phyloP scores from a whole-genome alignment of 2,113 vertebrate species.

The Rhipidura dahli region DNA sequence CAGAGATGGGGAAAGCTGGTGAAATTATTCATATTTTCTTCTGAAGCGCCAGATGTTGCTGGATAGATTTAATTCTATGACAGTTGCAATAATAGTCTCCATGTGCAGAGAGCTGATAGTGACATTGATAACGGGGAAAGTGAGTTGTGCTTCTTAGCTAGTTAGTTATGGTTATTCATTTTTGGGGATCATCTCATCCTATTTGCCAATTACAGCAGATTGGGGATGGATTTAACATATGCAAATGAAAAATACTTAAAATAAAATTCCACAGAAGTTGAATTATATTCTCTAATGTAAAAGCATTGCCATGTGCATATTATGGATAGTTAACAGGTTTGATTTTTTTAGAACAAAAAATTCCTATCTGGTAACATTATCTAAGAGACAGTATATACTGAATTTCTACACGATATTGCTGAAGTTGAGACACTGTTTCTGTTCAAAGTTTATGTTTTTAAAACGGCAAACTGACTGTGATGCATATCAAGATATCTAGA shows the following conservation, averaged over 20 bases:
- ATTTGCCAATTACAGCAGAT: background rate
- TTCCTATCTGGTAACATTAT: background rate
- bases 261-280: background rate
- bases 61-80: slow-evolving; percentile 83
- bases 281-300: background rate
- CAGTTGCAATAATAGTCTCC: slow-evolving; percentile 78
- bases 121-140: slow-evolving; percentile 63
- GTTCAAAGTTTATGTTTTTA: background rate
- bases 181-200: background rate
- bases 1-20: slow-evolving; percentile 74
- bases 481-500: background rate
- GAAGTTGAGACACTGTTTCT: background rate
- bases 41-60: slow-evolving; percentile 81
- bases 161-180: slow-evolving; percentile 46
- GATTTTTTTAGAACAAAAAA: background rate
- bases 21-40: slow-evolving; percentile 73
- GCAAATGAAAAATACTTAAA: background rate
- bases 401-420: background rate
- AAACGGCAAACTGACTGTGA: background rate
- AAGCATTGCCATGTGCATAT: background rate
- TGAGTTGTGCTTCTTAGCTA: background rate
- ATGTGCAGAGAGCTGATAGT: slow-evolving; percentile 72
- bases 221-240: background rate
- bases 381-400: accelerated
- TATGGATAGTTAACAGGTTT: background rate